Base-by-base conservation (phyloP, 2,113 vertebrate species). In the Camelus dromedarius region DNA sequence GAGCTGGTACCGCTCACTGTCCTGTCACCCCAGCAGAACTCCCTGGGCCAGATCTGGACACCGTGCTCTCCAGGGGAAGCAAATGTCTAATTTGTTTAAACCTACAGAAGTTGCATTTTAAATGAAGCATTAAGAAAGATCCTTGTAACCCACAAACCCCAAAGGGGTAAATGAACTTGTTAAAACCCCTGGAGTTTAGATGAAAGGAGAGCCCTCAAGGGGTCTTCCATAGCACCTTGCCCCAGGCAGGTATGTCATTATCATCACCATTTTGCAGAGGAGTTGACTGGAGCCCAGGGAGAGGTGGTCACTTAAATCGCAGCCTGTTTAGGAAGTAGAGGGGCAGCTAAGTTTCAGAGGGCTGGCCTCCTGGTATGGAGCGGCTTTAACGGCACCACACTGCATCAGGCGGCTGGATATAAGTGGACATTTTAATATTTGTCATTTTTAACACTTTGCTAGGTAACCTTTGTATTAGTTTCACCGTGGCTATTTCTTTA, bases 271-370 rank as follows among this genome's bases (percentile, higher is more conserved):
- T 85, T 86, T 76, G 16, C 14, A 58, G 60, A 67, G 66, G n/a
- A 81, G 60, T 66, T 38, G 62, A 8, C 42, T 10, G 46, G 22
- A 77, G 19, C 62, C 66, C 32, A 60, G 0, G 1, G 35, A 73
- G 46, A 54, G 20, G 93, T 18, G 26, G 58, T 35, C 62, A 64
- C 14, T 9, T 50, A 54, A 32, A 24, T n/a, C 11, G 16, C 32
- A 28, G 52, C 3, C 0, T 0, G 6, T 4, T 56, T 38, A 48
- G 52, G 80, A 83, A 58, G 62, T 4, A 18, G 70, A 67, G 42
- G 6, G 15, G 5, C 4, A 50, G n/a, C 2, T 0, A 0, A 14
- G 24, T 8, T n/a, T n/a, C 12, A 46, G 72, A 70, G 76, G 52
- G n/a, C 7, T 6, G 19, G 66, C 19, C 62, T 66, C 54, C 54